Base-by-base conservation (phyloP, 2,113 vertebrate species). In the Promerops cafer region DNA sequence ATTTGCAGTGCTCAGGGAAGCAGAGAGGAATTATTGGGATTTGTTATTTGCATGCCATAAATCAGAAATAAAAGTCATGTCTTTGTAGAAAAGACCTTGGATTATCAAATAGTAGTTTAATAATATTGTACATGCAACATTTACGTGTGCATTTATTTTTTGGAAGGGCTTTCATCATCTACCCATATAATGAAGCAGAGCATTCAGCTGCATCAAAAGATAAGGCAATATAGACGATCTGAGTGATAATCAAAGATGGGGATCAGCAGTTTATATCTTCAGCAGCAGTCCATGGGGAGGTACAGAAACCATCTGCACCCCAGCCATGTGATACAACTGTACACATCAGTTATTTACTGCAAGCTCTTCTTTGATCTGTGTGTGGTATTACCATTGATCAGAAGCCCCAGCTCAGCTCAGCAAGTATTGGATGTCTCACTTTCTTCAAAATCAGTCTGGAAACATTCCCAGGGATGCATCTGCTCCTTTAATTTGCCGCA, bases 391-490 rank as follows among this genome's bases (percentile, higher is more conserved):
- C 39, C 83, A 74, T n/a, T 78, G 94, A 94, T 85, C 95, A 91
- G 79, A 83, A 88, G 54, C 7, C 39, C 56, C 76, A 78, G 17
- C 63, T 90, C 78, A 71, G 68, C 71, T 77, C 60, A 65, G 65
- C 50, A 82, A 84, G 17, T 16, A 71, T 28, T 90, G 79, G 66
- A 83, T 74, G 31, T 26, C 65, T 90, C 53, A 28, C 80, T 87
- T 93, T 72, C 78, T 84, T 85, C 93, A 93, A 77, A 94, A 91
- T 35, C 86, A 61, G 11, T 11, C 53, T 96, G 96, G 89, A 95
- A 95, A 64, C 17, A 3, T 93, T 95, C 92, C 90, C 83, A 63
- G 77, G 45, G 57, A 50, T 56, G 40, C 84, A 91, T 93, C 91
- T 96, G 93, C 64, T 95, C 56, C 79, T 94, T 82, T 71, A 95